phyloP scores from a whole-genome alignment of 2,113 vertebrate genomes.

The Dolichallabes microphthalmus region DNA sequence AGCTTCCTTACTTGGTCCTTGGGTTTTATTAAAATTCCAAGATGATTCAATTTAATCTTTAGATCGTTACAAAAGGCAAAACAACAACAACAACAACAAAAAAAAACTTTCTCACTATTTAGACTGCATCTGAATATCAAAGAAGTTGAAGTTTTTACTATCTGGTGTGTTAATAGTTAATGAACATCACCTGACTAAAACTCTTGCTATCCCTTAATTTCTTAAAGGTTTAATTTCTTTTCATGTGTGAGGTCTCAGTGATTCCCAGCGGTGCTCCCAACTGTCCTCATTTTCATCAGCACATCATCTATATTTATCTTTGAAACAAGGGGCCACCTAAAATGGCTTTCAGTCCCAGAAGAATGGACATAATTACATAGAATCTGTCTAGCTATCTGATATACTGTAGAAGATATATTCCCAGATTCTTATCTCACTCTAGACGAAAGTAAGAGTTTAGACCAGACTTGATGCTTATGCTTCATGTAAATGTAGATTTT shows the following conservation, averaged over 20 bases:
- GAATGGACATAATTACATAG: slow-evolving; percentile 65
- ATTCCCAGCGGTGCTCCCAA: slow-evolving; percentile 44
- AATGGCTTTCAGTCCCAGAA: slow-evolving; percentile 75
- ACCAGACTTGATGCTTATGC: slow-evolving; percentile 35
- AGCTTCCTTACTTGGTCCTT: neutral
- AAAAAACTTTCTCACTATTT: neutral
- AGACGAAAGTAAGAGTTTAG: slow-evolving; percentile 46
- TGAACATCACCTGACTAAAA: neutral
- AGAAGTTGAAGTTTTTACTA: neutral
- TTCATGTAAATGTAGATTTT: neutral
- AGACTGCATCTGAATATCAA: neutral
- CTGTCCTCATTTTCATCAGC: slow-evolving; percentile 53
- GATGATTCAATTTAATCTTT: neutral
- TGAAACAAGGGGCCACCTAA: slow-evolving; percentile 86
- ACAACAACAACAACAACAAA: neutral
- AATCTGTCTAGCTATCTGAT: slow-evolving; percentile 41
- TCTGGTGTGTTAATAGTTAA: neutral
- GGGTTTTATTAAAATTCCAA: neutral
- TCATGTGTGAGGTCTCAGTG: slow-evolving; percentile 16
- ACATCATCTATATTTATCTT: slow-evolving; percentile 81
- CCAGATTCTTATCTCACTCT: neutral
- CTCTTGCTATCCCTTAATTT: neutral
- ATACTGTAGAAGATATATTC: neutral
- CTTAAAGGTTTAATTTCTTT: slow-evolving; percentile 4
- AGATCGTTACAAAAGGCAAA: neutral